Conservation (phyloP, 1,140 invertebrate genomes). For the Leptinotarsa defecta region DNA sequence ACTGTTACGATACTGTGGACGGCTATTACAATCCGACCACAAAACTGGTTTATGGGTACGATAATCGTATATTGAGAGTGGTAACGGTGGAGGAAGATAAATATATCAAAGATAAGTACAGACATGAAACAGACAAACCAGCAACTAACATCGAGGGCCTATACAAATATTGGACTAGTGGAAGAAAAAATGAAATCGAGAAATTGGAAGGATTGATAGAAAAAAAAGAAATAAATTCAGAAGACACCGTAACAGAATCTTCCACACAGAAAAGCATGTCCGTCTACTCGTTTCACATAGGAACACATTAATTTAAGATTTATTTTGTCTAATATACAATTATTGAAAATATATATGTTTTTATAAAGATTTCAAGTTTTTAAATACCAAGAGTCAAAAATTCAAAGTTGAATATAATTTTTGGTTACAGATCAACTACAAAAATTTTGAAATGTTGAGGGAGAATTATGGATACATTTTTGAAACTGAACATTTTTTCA, state of each 20-base stretch:
- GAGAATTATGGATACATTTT: no score
- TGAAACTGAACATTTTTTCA: no score
- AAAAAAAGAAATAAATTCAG: not conserved
- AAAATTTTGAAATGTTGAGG: no score
- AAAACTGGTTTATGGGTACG: constrained; percentile 27
- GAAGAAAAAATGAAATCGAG: constrained; percentile 23
- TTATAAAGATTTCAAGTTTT: not conserved
- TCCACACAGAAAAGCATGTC: not conserved
- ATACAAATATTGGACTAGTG: constrained; percentile 34
- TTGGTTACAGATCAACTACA: no score
- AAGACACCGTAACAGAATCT: not conserved
- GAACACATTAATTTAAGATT: not conserved
- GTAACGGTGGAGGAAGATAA: constrained; percentile 18
- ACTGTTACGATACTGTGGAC: constrained; percentile 35
- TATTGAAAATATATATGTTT: not conserved
- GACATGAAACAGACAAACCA: constrained; percentile 16
- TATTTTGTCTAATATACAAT: not conserved
- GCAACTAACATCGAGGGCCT: constrained; percentile 22
- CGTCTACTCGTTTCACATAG: not conserved
- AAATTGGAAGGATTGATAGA: constrained; percentile 8
- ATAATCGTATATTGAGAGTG: not conserved
- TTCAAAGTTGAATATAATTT: no score
- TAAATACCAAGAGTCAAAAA: no score
- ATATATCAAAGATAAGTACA: constrained; percentile 12
- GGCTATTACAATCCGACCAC: constrained; percentile 33